Conservation (phyloP, 2,797 vertebrate genomes). For the Sebastes alutus region DNA sequence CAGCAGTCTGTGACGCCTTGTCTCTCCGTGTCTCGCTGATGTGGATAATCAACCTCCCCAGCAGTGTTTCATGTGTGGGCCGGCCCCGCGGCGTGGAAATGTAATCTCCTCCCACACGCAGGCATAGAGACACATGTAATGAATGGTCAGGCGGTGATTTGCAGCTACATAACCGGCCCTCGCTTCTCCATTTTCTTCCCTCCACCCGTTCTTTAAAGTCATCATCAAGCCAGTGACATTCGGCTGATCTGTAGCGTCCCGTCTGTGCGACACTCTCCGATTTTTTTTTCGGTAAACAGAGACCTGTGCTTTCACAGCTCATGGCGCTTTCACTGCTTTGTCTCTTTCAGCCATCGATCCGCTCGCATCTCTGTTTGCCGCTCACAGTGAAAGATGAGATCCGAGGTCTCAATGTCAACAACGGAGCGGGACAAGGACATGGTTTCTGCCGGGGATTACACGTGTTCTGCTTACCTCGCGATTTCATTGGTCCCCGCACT, state of each 20-base stretch:
- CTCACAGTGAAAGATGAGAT: slow-evolving; percentile 53
- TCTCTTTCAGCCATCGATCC: slow-evolving; percentile 46
- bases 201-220: slow-evolving; percentile 29
- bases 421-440: slow-evolving; percentile 13
- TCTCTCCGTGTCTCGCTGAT: slow-evolving; percentile 37
- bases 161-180: background rate
- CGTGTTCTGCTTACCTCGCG: background rate
- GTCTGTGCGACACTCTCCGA: background rate
- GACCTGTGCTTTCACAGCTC: slow-evolving; percentile 12
- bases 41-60: slow-evolving; percentile 49
- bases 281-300: slow-evolving; percentile 12
- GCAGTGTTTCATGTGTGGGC: slow-evolving; percentile 37
- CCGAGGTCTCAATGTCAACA: slow-evolving; percentile 26
- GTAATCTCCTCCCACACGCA: slow-evolving; percentile 38
- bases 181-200: background rate
- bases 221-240: slow-evolving; percentile 8
- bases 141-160: slow-evolving; percentile 39
- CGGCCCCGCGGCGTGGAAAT: slow-evolving; percentile 13
- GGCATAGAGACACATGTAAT: slow-evolving; percentile 12
- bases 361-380: slow-evolving; percentile 13
- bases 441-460: background rate
- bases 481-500: background rate
- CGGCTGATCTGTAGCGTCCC: slow-evolving; percentile 19
- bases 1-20: slow-evolving; percentile 11
- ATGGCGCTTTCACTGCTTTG: slow-evolving; percentile 17